These are phyloP conservation scores for Orthosia gracilis DNA, from an alignment of 2,888 invertebrate species.

Conservation along the genomic window DNA sequence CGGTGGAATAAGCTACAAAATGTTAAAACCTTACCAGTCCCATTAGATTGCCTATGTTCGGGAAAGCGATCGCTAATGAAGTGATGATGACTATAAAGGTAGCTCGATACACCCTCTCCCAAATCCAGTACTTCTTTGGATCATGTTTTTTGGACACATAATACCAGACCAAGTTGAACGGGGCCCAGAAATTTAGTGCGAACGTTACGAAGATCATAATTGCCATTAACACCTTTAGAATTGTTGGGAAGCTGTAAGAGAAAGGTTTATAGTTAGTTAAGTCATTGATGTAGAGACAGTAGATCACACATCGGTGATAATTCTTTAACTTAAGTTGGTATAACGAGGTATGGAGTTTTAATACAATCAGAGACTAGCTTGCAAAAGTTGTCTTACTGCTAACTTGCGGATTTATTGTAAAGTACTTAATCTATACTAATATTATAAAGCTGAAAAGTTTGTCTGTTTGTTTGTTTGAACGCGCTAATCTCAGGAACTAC, in stretches of 20 bases:
- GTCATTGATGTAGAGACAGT: not conserved
- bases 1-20: no score
- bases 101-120: conserved; percentile 85
- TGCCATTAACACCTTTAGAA: conserved; percentile 84
- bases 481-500: no score
- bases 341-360: no score
- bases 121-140: conserved; percentile 80
- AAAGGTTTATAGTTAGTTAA: not conserved
- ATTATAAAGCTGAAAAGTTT: no score
- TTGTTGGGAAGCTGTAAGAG: conserved; percentile 81
- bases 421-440: no score
- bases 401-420: no score
- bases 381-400: no score
- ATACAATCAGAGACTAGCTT: no score
- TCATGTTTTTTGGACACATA: conserved; percentile 82
- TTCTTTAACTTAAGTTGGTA: no score
- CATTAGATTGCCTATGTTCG: conserved; percentile 87
- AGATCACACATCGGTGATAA: no score
- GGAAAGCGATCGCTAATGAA: conserved; percentile 83
- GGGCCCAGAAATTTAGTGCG: conserved; percentile 87
- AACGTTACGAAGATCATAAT: conserved; percentile 88
- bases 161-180: conserved; percentile 87
- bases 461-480: no score
- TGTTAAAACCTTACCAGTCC: conserved; percentile 76
- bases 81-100: conserved; percentile 80